Percentiles rank a stretch among this genome's conserved stretches.
phyloP scores from a whole-genome alignment of 2,797 vertebrate genomes.

The Sebastolobus altivelis region DNA sequence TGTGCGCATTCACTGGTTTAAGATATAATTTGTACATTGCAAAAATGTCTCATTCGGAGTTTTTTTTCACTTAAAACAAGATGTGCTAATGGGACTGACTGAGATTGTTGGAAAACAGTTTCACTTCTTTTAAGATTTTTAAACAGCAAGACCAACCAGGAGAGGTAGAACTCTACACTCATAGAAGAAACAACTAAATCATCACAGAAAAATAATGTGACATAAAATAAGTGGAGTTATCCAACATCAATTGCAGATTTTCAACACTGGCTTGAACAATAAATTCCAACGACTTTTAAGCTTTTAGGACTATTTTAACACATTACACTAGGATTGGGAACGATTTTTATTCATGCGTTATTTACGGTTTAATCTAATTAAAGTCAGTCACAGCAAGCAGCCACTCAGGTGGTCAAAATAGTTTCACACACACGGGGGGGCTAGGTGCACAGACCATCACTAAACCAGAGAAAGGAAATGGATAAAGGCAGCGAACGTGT shows the following conservation, averaged over 20 bases:
- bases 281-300: too few relatives aligned
- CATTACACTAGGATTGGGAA: background rate
- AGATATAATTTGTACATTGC: background rate
- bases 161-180: background rate
- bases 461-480: background rate
- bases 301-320: background rate
- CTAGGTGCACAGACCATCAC: background rate
- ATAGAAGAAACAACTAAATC: background rate
- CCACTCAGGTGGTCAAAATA: background rate
- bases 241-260: background rate
- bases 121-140: background rate
- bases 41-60: background rate
- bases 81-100: too few relatives aligned
- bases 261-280: background rate
- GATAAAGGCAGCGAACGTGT: background rate
- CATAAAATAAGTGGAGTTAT: background rate
- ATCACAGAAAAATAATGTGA: background rate
- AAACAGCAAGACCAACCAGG: background rate
- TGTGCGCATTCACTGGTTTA: background rate
- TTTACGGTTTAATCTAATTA: background rate
- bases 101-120: background rate
- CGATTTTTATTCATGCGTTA: background rate
- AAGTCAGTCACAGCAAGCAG: background rate
- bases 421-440: background rate
- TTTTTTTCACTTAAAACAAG: background rate